Percentiles rank a stretch among this genome's conserved stretches.
Evolutionary conservation across 2,113 vertebrate species (phyloP).

Genomic region (Microcebus lehilahytsara): DNA sequence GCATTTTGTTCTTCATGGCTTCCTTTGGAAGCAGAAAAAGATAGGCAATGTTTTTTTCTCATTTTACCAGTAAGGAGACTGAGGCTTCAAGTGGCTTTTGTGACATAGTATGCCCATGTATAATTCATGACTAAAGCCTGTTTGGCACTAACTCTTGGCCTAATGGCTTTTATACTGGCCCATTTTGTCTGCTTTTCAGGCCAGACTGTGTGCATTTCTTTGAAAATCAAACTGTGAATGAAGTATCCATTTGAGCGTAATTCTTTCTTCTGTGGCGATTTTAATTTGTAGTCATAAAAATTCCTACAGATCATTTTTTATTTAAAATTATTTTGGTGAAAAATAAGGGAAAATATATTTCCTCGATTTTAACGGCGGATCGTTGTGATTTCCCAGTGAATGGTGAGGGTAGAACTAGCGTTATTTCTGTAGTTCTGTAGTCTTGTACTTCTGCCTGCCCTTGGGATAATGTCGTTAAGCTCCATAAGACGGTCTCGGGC

Average conservation of each 20-base stretch:
- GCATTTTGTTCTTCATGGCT: background rate
- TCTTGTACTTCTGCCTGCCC: background rate
- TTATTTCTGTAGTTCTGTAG: background rate
- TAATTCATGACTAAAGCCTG: rapidly evolving
- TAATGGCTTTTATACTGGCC: background rate
- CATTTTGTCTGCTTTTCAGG: background rate
- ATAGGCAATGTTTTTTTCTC: background rate
- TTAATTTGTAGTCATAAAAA: background rate
- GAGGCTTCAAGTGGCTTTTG: background rate
- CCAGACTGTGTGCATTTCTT: background rate
- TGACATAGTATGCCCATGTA: rapidly evolving
- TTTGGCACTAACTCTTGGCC: background rate
- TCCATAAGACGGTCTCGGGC: background rate
- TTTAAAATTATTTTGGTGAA: slow-evolving; percentile 10
- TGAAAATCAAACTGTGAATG: background rate
- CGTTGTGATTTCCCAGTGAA: background rate
- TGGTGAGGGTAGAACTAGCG: background rate
- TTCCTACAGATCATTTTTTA: background rate
- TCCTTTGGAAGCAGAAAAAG: background rate
- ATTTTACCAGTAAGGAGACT: background rate
- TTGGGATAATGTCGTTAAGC: background rate
- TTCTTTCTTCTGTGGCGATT: background rate
- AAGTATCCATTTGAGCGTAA: background rate
- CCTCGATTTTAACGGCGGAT: background rate
- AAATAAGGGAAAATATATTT: background rate